Base-by-base conservation (phyloP, 2,113 vertebrate genomes). In the Turnix velox region DNA sequence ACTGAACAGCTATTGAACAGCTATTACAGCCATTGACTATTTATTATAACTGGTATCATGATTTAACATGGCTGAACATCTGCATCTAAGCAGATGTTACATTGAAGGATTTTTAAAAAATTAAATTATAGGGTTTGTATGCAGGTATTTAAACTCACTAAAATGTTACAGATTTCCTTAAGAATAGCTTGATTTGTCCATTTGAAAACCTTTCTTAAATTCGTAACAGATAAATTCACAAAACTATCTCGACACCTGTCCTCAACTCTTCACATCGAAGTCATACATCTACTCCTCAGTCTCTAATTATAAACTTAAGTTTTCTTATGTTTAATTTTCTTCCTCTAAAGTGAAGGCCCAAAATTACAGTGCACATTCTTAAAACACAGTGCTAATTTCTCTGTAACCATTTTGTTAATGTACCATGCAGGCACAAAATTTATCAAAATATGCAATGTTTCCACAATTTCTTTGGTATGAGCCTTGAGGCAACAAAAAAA, bases 21-120 rank as follows among this genome's bases (percentile, higher is more conserved):
- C 25, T 74, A 43, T 63, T 59, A 48, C 3, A 5, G 22, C 22
- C 43, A 40, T 3, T 51, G 24, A 49, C 0, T 0, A 35, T 61
- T 61, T 11, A 33, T 8, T 12, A 1, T 39, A 71, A 66, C 55
- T 24, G 37, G 23, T 57, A 69, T 37, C 31, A 40, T 27, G 46
- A 24, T 27, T 61, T 33, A 65, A 66, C 43, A 43, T 8, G 18
- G 27, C 8, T 46, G 27, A 90, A n/a, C 30, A 77, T 40, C 49
- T 62, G 25, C 31, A 73, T 30, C 16, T 31, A 51, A 39, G 24
- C 19, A 49, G 22, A 67, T 67, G 48, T 7, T 66, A 27, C 12
- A n/a, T n/a, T 67, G 46, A 28, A 45, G 15, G 30, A 76, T 7
- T 51, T 59, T 52, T 40, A 9, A 4, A 4, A 57, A 85, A 85